Evolutionary conservation across 2,888 invertebrate species (phyloP).

Genomic region (Pseudococcus viburni): DNA sequence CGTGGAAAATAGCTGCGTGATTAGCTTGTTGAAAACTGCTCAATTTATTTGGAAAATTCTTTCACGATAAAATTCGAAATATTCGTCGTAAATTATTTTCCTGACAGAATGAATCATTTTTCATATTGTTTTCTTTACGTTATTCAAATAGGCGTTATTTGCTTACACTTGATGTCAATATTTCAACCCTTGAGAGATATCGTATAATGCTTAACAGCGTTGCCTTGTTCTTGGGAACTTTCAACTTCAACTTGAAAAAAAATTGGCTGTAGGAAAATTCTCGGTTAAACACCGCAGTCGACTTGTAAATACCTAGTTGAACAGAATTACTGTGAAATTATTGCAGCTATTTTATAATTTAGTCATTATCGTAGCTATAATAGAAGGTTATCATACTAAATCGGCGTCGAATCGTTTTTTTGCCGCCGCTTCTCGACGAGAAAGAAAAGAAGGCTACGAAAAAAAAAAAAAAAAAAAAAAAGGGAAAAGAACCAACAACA

Average conservation of each 20-base stretch:
- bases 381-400: not conserved
- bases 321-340: not conserved
- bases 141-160: not conserved
- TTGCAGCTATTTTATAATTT: not conserved
- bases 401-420: not conserved
- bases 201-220: not conserved
- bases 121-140: not conserved
- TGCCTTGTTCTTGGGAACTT: not conserved
- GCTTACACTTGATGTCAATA: not conserved
- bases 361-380: not conserved
- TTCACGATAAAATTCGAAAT: not conserved
- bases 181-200: not conserved
- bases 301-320: not conserved
- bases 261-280: not conserved
- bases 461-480: not conserved
- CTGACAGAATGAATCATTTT: conserved; percentile 14
- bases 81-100: not conserved
- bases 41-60: not conserved
- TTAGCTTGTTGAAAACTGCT: not conserved
- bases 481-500: not conserved
- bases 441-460: not conserved
- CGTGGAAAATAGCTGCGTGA: not conserved
- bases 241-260: not conserved
- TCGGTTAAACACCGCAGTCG: not conserved
- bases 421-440: not conserved